These are phyloP conservation scores for Gymnobelideus leadbeateri DNA, from an alignment of 2,113 vertebrate species.

Conservation along the genomic window DNA sequence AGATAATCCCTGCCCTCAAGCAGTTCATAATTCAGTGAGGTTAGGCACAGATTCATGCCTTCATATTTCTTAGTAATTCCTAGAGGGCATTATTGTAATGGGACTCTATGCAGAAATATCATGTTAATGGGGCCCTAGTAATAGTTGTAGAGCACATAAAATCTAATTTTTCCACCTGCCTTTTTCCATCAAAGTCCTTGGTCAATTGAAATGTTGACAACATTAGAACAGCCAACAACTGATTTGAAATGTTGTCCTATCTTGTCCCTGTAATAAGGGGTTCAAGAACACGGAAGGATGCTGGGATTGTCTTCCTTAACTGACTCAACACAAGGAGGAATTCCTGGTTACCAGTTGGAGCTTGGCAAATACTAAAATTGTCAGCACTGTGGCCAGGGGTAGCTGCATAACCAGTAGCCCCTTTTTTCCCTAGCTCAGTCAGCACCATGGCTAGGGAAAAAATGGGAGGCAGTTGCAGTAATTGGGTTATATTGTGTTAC, in stretches of 20 bases:
- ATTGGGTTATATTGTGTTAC: background rate
- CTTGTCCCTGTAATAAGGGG: background rate
- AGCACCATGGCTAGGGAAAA: constrained; percentile 7
- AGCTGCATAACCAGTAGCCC: background rate
- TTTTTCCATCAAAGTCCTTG: background rate
- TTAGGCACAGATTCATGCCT: background rate
- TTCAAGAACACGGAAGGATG: background rate
- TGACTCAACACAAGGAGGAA: background rate
- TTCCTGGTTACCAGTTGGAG: background rate
- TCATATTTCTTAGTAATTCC: background rate
- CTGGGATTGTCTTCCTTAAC: background rate
- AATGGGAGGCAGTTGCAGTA: background rate
- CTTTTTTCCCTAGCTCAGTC: background rate
- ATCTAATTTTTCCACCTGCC: background rate
- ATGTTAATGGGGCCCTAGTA: background rate
- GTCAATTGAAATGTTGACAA: background rate
- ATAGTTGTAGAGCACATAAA: background rate
- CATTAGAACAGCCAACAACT: background rate
- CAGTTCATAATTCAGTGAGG: background rate
- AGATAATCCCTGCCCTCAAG: background rate
- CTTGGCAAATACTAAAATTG: background rate
- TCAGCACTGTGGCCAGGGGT: background rate
- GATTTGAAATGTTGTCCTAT: background rate
- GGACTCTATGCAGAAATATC: background rate
- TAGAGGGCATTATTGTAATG: background rate